A percentile compares a stretch with the other conserved stretches of the same genome.
Conservation (phyloP, 1,140 invertebrate species). For the Cydia pomonella region DNA sequence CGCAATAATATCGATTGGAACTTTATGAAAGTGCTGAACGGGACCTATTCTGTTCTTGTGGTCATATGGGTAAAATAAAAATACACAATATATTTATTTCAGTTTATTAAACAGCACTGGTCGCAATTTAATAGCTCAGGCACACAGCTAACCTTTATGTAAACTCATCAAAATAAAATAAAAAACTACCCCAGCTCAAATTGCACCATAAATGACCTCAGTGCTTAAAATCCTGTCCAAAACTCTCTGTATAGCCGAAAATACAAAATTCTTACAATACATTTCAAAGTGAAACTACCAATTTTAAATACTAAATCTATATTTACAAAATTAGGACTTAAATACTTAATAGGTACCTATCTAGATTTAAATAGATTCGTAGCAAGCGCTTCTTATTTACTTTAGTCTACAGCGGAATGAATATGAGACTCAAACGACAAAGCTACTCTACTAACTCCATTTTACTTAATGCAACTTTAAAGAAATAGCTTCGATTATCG, state of each 20-base stretch:
- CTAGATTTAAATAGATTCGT: slow-evolving; percentile 61
- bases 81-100: slow-evolving; percentile 54
- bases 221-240: slow-evolving; percentile 50
- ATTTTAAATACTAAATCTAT: slow-evolving; percentile 76
- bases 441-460: slow-evolving; percentile 43
- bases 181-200: slow-evolving; percentile 33
- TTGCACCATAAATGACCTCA: slow-evolving; percentile 39
- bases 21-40: not conserved
- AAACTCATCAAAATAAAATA: slow-evolving; percentile 24
- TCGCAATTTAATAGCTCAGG: slow-evolving; percentile 46
- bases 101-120: slow-evolving; percentile 69
- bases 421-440: slow-evolving; percentile 55
- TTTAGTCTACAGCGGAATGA: slow-evolving; percentile 44
- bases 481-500: not conserved
- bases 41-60: no score
- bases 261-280: slow-evolving; percentile 43
- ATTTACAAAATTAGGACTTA: slow-evolving; percentile 73
- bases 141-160: slow-evolving; percentile 42
- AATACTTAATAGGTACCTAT: slow-evolving; percentile 48
- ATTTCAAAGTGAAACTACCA: slow-evolving; percentile 64
- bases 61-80: slow-evolving; percentile 38
- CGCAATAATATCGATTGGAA: not conserved
- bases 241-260: slow-evolving; percentile 45
- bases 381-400: slow-evolving; percentile 56
- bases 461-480: not conserved